Percentiles rank a stretch among this genome's conserved stretches.
phyloP scores from a whole-genome alignment of 1,140 invertebrate genomes.

The Bursaphelenchus mucronatus region DNA sequence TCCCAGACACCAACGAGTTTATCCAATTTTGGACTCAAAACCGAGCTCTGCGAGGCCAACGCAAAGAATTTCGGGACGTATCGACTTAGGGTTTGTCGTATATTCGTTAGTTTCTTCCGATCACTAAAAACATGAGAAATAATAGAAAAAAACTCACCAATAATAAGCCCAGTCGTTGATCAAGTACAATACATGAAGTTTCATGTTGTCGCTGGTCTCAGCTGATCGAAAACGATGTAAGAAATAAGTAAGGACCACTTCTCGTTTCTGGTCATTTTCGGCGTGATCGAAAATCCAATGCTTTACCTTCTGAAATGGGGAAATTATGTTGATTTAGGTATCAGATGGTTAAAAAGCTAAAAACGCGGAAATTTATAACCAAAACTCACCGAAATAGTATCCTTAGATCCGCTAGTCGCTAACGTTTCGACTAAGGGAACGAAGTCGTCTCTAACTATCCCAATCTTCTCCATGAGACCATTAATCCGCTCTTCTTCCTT shows the following conservation, averaged over 20 bases:
- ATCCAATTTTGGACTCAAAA: conserved; percentile 42
- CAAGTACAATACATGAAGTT: conserved; percentile 52
- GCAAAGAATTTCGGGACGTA: conserved; percentile 55
- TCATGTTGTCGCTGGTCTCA: conserved; percentile 35
- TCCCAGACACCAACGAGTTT: conserved; percentile 53
- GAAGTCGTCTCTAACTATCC: conserved; percentile 39
- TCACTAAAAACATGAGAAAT: conserved; percentile 41
- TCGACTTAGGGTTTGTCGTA: conserved; percentile 48
- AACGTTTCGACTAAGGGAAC: conserved; percentile 40
- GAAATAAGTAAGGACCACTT: conserved; percentile 50
- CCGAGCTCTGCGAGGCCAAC: conserved; percentile 26
- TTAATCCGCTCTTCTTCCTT: conserved; percentile 41
- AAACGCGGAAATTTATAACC: conserved; percentile 24
- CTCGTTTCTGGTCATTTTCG: conserved; percentile 46
- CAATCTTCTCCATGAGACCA: conserved; percentile 42
- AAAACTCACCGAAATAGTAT: conserved; percentile 45
- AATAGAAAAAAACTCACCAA: conserved; percentile 37
- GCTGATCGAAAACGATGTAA: conserved; percentile 33
- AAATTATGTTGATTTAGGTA: conserved; percentile 11
- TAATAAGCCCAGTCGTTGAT: conserved; percentile 57
- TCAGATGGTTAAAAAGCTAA: conserved; percentile 20
- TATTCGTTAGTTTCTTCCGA: conserved; percentile 47
- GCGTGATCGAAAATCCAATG: conserved; percentile 58
- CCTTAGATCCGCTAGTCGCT: conserved; percentile 44
- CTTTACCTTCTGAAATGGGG: conserved; percentile 43